Evolutionary conservation across 2,888 invertebrate species (phyloP).

Genomic region (Exephanes ischioxanthus): DNA sequence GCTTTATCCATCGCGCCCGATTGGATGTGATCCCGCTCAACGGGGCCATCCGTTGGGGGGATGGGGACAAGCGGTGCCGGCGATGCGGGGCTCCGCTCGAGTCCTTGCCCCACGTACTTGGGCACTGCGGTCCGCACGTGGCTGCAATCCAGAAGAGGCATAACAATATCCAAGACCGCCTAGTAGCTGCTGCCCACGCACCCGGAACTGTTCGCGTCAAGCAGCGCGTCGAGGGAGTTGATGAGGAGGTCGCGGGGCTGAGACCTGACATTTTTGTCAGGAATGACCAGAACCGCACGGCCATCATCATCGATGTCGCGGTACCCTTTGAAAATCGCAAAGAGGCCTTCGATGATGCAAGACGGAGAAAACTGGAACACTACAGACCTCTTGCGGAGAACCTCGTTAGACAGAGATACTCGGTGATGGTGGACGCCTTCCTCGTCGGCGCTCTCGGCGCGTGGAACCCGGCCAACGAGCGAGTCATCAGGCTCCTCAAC

Average conservation of each 20-base stretch:
- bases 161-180: conserved; percentile 69
- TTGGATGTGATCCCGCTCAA: not conserved
- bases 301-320: conserved; percentile 65
- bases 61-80: conserved; percentile 73
- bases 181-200: conserved; percentile 64
- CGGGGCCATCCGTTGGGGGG: not conserved
- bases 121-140: conserved; percentile 50
- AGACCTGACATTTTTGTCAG: conserved; percentile 70
- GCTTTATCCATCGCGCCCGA: conserved; percentile 80
- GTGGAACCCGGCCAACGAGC: conserved; percentile 73
- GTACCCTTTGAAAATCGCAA: conserved; percentile 76
- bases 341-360: conserved; percentile 70
- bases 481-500: conserved; percentile 65
- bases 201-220: conserved; percentile 66
- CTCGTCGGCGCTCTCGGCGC: conserved; percentile 65
- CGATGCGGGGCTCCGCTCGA: conserved; percentile 74
- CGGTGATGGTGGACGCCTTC: conserved; percentile 71
- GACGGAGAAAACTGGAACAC: conserved; percentile 71
- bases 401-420: conserved; percentile 42
- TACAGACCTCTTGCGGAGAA: conserved; percentile 70
- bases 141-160: conserved; percentile 74
- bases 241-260: conserved; percentile 54
- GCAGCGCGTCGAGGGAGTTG: conserved; percentile 45
- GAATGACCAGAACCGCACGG: conserved; percentile 67
- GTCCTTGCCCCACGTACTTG: conserved; percentile 79